A percentile compares a stretch with the other conserved stretches of the same genome.
These are phyloP conservation scores for Neoseiulus cucumeris DNA, from an alignment of 1,140 invertebrate species.

Conservation along the genomic window DNA sequence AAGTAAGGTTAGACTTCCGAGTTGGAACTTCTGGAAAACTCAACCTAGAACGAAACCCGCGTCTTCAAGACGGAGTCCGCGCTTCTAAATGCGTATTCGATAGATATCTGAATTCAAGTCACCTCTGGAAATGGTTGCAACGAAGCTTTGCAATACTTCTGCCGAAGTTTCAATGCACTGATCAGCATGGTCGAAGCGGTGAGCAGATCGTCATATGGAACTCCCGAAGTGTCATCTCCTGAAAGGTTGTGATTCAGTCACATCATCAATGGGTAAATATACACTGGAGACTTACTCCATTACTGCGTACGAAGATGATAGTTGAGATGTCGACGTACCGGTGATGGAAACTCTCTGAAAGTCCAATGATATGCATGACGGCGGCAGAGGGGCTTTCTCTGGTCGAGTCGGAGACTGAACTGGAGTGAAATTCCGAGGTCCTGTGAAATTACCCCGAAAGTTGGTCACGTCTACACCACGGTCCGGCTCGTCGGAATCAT, in stretches of 20 bases:
- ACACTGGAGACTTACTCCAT: too few species aligned
- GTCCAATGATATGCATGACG: neutral
- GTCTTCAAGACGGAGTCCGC: too few species aligned
- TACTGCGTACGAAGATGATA: too few species aligned
- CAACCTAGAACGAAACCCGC: too few species aligned
- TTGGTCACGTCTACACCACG: conserved; percentile 8
- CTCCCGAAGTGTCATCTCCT: conserved; percentile 6
- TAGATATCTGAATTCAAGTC: neutral
- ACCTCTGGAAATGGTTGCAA: neutral
- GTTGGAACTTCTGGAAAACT: too few species aligned
- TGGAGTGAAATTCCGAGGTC: neutral
- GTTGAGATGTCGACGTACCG: neutral
- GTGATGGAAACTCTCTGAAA: conserved; percentile 5
- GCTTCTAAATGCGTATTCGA: too few species aligned
- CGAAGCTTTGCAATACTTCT: conserved; percentile 7
- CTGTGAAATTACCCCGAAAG: neutral
- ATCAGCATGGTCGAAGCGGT: neutral
- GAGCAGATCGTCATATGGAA: neutral
- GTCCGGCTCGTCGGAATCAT: conserved; percentile 8
- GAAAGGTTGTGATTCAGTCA: too few species aligned
- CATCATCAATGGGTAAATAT: too few species aligned
- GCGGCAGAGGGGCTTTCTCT: neutral
- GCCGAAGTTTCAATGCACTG: neutral
- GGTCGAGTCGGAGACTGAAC: neutral
- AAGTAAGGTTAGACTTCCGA: too few species aligned